Evolutionary conservation across 2,797 vertebrate species (phyloP), one percentile per base, ranked within the genome.

Genomic region (Sylvia borin): DNA sequence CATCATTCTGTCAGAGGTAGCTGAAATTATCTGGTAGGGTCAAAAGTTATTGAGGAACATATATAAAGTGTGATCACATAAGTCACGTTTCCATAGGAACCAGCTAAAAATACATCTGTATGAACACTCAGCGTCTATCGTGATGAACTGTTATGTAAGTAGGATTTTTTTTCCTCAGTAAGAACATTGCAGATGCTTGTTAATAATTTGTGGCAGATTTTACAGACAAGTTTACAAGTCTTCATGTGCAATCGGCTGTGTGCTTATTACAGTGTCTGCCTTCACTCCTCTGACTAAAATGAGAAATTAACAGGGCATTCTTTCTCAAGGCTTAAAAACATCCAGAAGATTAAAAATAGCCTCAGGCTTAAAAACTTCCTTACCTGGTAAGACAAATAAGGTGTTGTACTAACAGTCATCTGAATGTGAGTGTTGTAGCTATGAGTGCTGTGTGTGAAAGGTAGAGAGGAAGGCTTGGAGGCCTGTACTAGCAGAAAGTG

Each of bases 71-170:
- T 57, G 55, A 93, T 75, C 70, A 31, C 48, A 53, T 62, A 93
- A 94, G 66, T 79, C 85, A 51, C 0, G 26, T 95, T 97, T 94
- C 94, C 90, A 94, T 93, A 94, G 95, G 64, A 97, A 95, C 90
- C 0, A 0, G n/a, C 80, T 95, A 95, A 95, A 97, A 95, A 88
- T 93, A 86, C 32, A 47, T 79, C 70, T 61, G 43, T 54, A 43
- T 76, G 72, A 86, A 79, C 55, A 47, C 53, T 90, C 60, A 26
- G 34, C 1, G 0, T 74, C 77, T 95, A 61, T 79, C 4, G 0
- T 76, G 53, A 60, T 92, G 77, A 86, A 71, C 53, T 85, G 10
- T 91, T 94, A 92, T 88, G 40, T 76, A 93, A 93, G 81, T 31
- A 26, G 47, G 2, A 1, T 32, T 80, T 84, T 92, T 92, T 92